Percentiles rank a stretch among this genome's conserved stretches.
These are phyloP conservation scores for Petrosia ficiformis DNA, from an alignment of 37 sponge, comb jelly and placozoan genomes.

Conservation along the genomic window DNA sequence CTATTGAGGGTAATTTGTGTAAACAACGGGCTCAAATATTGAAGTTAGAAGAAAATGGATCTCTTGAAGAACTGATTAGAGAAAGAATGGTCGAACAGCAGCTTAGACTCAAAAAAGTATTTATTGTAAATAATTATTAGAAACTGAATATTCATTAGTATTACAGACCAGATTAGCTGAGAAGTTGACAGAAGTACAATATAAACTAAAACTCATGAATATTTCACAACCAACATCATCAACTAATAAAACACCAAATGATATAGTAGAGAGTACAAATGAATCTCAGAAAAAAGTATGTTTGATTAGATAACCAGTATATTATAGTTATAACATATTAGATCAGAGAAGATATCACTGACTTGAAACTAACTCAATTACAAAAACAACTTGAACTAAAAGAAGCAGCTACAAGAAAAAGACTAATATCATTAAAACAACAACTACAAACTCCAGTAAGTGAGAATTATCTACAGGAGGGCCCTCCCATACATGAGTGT, in stretches of 20 bases:
- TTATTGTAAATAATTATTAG: too few species aligned
- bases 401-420: constrained; percentile 79
- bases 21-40: too few species aligned
- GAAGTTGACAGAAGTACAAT: constrained; percentile 9
- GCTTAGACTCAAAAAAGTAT: constrained; percentile 66
- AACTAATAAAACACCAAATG: too few species aligned
- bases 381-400: constrained; percentile 80
- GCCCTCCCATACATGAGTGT: too few species aligned
- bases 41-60: constrained; percentile 4
- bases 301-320: too few species aligned
- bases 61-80: constrained; percentile 24
- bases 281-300: too few species aligned
- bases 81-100: constrained; percentile 84
- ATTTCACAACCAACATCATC: background rate
- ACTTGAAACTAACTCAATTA: constrained; percentile 47
- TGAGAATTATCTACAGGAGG: too few species aligned
- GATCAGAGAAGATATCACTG: too few species aligned
- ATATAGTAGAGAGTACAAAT: too few species aligned
- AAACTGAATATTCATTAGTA: background rate
- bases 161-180: constrained; percentile 4
- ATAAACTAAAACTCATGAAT: background rate
- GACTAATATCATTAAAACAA: constrained; percentile 72
- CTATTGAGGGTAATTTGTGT: too few species aligned
- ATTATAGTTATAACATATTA: too few species aligned
- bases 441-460: constrained; percentile 12